These are phyloP conservation scores for Lissonota sp. DNA, from an alignment of 2,888 invertebrate genomes.

Conservation along the genomic window DNA sequence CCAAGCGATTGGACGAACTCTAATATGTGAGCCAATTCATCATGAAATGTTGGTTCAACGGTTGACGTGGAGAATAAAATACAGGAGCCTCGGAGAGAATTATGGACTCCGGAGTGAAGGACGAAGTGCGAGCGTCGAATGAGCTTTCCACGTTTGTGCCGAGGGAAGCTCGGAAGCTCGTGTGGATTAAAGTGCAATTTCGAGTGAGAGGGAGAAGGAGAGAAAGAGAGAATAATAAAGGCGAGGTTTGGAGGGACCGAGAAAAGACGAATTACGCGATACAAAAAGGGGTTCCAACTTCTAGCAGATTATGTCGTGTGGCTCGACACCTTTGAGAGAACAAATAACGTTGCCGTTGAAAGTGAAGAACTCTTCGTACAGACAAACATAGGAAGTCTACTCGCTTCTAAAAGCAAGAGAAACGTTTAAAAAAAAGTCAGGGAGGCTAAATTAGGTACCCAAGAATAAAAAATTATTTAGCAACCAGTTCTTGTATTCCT, in stretches of 20 bases:
- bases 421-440: neutral
- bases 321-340: conserved; percentile 14
- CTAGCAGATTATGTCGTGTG: conserved; percentile 18
- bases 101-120: neutral
- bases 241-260: conserved; percentile 7
- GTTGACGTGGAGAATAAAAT: conserved; percentile 14
- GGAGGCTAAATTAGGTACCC: neutral
- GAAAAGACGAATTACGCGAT: conserved; percentile 40
- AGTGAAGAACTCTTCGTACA: neutral
- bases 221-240: neutral
- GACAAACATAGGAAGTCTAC: neutral
- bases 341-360: conserved; percentile 23
- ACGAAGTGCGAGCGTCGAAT: neutral
- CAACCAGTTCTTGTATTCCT: too few species aligned
- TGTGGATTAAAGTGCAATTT: conserved; percentile 34
- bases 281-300: conserved; percentile 19
- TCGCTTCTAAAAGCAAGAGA: neutral
- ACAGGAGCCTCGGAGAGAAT: conserved; percentile 28
- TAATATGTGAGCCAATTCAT: conserved; percentile 25
- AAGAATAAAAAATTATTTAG: neutral
- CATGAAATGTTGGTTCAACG: conserved; percentile 15
- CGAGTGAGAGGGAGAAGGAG: neutral
- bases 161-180: conserved; percentile 15
- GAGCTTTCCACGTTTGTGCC: conserved; percentile 8
- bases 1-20: neutral